These are phyloP conservation scores for Sialia sialis DNA, from an alignment of 2,113 vertebrate species.

Conservation along the genomic window DNA sequence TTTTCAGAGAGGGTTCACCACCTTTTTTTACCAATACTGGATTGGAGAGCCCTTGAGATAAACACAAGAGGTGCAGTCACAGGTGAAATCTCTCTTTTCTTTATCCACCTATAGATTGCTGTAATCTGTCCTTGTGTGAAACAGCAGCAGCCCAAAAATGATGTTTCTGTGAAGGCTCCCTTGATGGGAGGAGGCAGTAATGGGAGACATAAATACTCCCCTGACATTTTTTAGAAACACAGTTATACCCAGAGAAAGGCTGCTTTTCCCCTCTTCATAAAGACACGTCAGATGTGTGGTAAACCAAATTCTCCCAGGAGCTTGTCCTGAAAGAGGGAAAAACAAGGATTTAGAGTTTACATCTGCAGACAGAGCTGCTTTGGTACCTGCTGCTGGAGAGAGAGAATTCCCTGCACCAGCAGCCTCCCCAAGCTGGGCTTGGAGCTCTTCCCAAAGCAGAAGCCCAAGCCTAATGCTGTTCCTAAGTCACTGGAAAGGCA, in stretches of 20 bases:
- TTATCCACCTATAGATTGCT: background rate
- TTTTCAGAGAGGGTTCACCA: background rate
- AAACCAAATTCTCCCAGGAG: constrained; percentile 55
- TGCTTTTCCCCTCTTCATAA: constrained; percentile 44
- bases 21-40: background rate
- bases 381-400: constrained; percentile 12
- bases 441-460: background rate
- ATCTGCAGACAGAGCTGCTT: constrained; percentile 57
- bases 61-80: background rate
- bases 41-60: background rate
- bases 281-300: constrained; percentile 42
- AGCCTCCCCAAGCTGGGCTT: background rate
- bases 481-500: background rate
- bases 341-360: constrained; percentile 54
- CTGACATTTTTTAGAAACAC: constrained; percentile 41
- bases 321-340: constrained; percentile 59
- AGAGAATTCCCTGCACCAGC: background rate
- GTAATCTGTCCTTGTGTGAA: background rate
- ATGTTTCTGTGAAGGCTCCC: background rate
- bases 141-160: background rate
- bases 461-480: fast-evolving
- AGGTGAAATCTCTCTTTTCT: background rate
- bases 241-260: background rate
- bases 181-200: background rate
- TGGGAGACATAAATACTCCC: background rate